phyloP scores from a whole-genome alignment of 2,113 vertebrate genomes.

The Pionites leucogaster region DNA sequence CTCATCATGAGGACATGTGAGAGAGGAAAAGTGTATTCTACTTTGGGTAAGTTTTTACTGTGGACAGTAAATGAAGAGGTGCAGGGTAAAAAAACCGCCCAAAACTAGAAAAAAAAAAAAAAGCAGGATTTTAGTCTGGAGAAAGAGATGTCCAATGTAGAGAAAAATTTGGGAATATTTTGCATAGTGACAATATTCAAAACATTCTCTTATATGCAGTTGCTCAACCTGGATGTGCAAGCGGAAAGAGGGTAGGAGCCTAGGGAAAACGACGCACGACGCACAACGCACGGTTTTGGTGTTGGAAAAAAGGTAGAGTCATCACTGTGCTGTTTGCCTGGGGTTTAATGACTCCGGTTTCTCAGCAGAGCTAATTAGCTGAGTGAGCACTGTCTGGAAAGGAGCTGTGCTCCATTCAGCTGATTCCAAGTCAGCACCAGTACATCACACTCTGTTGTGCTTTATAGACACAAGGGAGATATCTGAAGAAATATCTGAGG shows the following conservation, averaged over 20 bases:
- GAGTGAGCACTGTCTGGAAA: neutral
- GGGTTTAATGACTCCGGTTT: neutral
- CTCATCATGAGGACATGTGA: neutral
- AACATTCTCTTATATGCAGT: rapidly evolving
- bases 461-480: neutral
- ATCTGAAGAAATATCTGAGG: neutral
- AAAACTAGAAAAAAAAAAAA: neutral
- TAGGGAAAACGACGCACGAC: neutral
- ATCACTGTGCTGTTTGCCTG: neutral
- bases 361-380: neutral
- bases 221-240: neutral
- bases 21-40: neutral
- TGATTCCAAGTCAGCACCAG: neutral
- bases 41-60: neutral
- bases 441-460: neutral
- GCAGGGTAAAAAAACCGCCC: rapidly evolving
- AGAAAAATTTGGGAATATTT: neutral
- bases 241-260: neutral
- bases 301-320: neutral
- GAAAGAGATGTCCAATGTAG: neutral
- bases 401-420: neutral
- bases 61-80: neutral
- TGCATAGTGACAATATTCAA: neutral
- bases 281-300: neutral
- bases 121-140: neutral